Conservation (phyloP, 2,113 vertebrate species). For the Gallinago undulata region DNA sequence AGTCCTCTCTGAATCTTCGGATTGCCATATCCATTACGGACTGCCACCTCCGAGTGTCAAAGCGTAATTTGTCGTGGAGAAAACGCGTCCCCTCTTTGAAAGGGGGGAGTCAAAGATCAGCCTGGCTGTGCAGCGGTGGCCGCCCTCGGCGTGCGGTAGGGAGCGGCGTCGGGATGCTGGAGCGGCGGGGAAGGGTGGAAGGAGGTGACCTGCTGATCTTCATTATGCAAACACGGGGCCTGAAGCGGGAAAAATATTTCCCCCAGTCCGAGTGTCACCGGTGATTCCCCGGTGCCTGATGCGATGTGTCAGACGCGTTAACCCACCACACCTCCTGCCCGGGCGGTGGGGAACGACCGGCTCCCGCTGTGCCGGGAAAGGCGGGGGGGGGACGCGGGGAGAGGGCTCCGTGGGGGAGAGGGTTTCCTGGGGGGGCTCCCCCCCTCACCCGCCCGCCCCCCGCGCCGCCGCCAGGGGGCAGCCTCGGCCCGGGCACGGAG, state of each 20-base stretch:
- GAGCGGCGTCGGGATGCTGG: neutral
- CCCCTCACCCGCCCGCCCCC: neutral
- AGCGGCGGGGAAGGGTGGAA: neutral
- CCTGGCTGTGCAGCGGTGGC: neutral
- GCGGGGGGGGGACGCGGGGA: no score
- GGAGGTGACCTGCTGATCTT: slow-evolving; percentile 36
- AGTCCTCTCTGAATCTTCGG: slow-evolving; percentile 59
- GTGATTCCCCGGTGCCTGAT: neutral
- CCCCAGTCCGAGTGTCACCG: slow-evolving; percentile 33
- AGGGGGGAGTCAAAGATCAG: slow-evolving; percentile 71
- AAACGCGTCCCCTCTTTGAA: slow-evolving; percentile 52
- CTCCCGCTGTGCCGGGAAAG: neutral
- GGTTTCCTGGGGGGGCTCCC: no score
- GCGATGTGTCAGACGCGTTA: no score
- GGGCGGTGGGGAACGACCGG: neutral
- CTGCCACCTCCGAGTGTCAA: slow-evolving; percentile 70
- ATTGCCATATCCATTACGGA: slow-evolving; percentile 75
- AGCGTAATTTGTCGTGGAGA: slow-evolving; percentile 70
- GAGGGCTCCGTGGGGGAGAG: no score
- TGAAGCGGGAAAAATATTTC: neutral
- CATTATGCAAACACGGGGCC: slow-evolving; percentile 43
- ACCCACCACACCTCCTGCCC: no score
- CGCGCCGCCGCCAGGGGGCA: slow-evolving; percentile 8
- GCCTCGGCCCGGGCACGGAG: neutral
- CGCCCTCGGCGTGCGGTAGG: no score